Evolutionary conservation across 2,888 invertebrate genomes (phyloP).

Genomic region (Drosophila tanythrix): DNA sequence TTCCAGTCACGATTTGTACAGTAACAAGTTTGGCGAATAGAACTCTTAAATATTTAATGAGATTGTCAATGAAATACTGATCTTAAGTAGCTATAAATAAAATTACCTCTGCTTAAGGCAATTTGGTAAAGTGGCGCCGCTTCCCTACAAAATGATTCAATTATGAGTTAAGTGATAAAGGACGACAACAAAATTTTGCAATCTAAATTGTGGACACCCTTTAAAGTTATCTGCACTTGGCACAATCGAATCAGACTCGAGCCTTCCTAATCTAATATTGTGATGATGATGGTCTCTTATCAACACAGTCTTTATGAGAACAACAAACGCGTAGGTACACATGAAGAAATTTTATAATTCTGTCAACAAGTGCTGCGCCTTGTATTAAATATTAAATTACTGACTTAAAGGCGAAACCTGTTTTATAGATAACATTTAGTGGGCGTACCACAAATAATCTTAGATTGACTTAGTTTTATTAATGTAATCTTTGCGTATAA

Average conservation of each 20-base stretch:
- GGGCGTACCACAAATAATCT: not conserved
- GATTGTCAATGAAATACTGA: conserved; percentile 7
- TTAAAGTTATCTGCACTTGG: not conserved
- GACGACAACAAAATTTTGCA: not conserved
- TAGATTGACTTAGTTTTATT: not conserved
- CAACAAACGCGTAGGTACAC: not conserved
- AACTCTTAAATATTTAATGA: conserved; percentile 14
- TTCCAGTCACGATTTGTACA: conserved; percentile 16
- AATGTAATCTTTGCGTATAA: not conserved
- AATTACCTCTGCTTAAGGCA: not conserved
- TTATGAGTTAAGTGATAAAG: not conserved
- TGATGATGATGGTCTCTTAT: conserved; percentile 26
- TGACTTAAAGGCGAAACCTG: not conserved
- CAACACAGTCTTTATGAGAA: conserved; percentile 19
- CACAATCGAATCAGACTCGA: not conserved
- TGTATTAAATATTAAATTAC: not conserved
- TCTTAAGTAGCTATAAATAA: not conserved
- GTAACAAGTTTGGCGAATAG: not conserved
- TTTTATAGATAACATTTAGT: not conserved
- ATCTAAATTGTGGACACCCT: not conserved
- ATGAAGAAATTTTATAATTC: conserved; percentile 5
- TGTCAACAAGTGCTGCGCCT: conserved; percentile 6
- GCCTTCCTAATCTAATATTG: conserved; percentile 28
- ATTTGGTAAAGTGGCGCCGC: conserved; percentile 3
- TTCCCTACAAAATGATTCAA: not conserved